A percentile compares a stretch with the other conserved stretches of the same genome.
Evolutionary conservation across 1,140 invertebrate genomes (phyloP).

Genomic region (Neocloeon triangulifer): DNA sequence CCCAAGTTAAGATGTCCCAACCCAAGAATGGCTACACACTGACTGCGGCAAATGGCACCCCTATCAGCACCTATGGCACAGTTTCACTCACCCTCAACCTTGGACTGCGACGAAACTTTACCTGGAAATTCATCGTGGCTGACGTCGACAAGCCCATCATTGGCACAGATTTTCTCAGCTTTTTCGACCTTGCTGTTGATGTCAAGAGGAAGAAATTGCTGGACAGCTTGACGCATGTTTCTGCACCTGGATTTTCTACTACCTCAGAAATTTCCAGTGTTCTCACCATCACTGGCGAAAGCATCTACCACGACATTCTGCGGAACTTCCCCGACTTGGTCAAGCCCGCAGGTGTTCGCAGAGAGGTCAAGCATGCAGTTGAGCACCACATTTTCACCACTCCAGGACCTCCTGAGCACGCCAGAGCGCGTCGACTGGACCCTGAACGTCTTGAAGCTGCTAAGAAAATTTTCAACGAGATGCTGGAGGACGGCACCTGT

Average conservation of each 20-base stretch:
- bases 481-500: conserved; percentile 13
- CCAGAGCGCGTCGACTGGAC: conserved; percentile 15
- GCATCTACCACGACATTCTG: not conserved
- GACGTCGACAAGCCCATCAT: conserved; percentile 17
- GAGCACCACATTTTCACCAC: conserved; percentile 13
- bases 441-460: no score
- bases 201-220: conserved; percentile 5
- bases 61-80: conserved; percentile 16
- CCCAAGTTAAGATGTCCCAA: not conserved
- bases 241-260: not conserved
- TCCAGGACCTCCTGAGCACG: conserved; percentile 15
- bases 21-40: not conserved
- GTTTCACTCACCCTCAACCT: conserved; percentile 12
- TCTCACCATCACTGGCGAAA: not conserved
- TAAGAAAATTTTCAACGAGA: no score
- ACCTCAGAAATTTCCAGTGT: not conserved
- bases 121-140: conserved; percentile 19
- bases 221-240: conserved; percentile 3
- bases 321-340: not conserved
- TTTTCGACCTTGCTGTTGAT: conserved; percentile 8
- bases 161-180: conserved; percentile 17
- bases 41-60: conserved; percentile 10
- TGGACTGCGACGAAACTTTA: conserved; percentile 13
- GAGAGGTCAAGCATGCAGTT: conserved; percentile 9
- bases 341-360: not conserved